These are phyloP conservation scores for Dinocampus coccinellae DNA, from an alignment of 2,888 invertebrate species.

Conservation along the genomic window DNA sequence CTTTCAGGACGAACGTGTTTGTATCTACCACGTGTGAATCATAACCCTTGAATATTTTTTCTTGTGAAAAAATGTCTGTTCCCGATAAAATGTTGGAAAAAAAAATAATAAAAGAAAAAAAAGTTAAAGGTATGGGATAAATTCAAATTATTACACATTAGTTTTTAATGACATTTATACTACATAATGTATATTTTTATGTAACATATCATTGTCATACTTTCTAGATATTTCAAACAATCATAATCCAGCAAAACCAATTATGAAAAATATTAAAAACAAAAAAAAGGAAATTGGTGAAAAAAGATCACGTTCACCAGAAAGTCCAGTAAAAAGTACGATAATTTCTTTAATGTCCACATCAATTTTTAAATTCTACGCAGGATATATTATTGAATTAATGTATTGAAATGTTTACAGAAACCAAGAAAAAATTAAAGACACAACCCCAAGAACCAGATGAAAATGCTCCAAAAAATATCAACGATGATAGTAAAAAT, in stretches of 20 bases:
- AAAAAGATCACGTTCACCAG: conserved; percentile 45
- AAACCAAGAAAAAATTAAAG: not conserved
- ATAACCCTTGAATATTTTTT: not conserved
- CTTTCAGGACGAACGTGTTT: no score
- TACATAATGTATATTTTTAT: not conserved
- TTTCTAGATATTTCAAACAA: conserved; percentile 13
- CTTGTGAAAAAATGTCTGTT: conserved; percentile 71
- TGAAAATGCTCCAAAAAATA: conserved; percentile 32
- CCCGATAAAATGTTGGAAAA: conserved; percentile 81
- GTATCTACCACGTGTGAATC: no score
- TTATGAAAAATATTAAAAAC: conserved; percentile 30
- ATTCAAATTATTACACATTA: conserved; percentile 23
- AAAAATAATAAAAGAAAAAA: conserved; percentile 78
- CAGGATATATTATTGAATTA: not conserved
- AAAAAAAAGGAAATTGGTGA: conserved; percentile 32
- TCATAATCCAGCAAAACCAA: conserved; percentile 15
- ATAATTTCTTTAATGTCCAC: not conserved
- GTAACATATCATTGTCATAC: not conserved
- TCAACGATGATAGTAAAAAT: conserved; percentile 46
- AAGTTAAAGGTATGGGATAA: conserved; percentile 54
- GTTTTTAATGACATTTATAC: not conserved
- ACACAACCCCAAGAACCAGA: conserved; percentile 32
- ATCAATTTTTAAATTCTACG: conserved; percentile 19
- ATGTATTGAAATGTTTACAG: conserved; percentile 38
- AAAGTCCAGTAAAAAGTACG: conserved; percentile 52